These are phyloP conservation scores for Caenorhabditis wallacei DNA, from an alignment of 2,888 invertebrate species.

Conservation along the genomic window DNA sequence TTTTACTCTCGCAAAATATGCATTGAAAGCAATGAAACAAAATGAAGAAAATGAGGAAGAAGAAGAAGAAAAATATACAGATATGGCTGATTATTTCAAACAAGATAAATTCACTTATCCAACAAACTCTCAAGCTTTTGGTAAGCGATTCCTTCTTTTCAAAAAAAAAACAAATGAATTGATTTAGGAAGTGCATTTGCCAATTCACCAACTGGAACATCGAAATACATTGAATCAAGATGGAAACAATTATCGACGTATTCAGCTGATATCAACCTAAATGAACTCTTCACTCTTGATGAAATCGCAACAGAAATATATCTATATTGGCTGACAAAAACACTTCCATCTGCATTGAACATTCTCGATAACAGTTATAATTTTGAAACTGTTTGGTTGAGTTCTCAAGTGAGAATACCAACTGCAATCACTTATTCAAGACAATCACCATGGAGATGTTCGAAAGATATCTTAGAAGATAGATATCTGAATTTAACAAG, in stretches of 20 bases:
- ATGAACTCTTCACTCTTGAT: constrained; percentile 71
- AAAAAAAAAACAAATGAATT: neutral
- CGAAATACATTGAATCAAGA: constrained; percentile 59
- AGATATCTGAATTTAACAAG: constrained; percentile 64
- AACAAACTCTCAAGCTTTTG: constrained; percentile 42
- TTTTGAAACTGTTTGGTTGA: constrained; percentile 44
- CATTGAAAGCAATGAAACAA: constrained; percentile 30
- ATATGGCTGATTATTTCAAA: constrained; percentile 51
- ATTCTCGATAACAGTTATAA: constrained; percentile 61
- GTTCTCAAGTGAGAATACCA: constrained; percentile 45
- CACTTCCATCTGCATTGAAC: constrained; percentile 55
- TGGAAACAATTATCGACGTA: constrained; percentile 60
- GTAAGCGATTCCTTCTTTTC: constrained; percentile 15
- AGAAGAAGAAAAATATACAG: constrained; percentile 32
- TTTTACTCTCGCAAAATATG: constrained; percentile 43
- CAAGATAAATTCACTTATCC: constrained; percentile 47
- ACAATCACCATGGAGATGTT: constrained; percentile 60
- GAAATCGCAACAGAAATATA: constrained; percentile 75
- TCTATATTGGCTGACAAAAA: constrained; percentile 74
- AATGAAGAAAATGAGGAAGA: constrained; percentile 6
- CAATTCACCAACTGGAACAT: constrained; percentile 64
- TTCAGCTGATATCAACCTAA: constrained; percentile 54
- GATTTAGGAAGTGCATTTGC: constrained; percentile 49
- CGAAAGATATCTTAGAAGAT: constrained; percentile 49
- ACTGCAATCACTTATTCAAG: constrained; percentile 49